phyloP scores from a whole-genome alignment of 2,888 invertebrate genomes.

The Agrilus cyanescens region DNA sequence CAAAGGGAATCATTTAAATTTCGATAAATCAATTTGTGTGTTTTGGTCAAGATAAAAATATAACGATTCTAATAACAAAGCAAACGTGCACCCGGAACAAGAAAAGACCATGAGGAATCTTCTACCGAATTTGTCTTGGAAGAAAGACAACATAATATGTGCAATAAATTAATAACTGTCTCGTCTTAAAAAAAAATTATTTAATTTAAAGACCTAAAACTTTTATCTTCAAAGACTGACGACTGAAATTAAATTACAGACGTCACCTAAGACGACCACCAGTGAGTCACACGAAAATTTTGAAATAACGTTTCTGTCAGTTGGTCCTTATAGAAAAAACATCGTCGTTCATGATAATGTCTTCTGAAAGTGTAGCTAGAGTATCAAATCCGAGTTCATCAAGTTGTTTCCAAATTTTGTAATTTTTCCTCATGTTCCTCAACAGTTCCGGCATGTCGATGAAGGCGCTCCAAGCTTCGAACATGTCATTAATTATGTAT shows the following conservation, averaged over 20 bases:
- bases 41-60: constrained; percentile 22
- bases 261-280: constrained; percentile 19
- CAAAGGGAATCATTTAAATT: constrained; percentile 16
- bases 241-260: no score
- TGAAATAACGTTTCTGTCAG: constrained; percentile 19
- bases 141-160: constrained; percentile 15
- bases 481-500: constrained; percentile 95
- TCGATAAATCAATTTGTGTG: constrained; percentile 11
- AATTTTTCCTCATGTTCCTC: constrained; percentile 71
- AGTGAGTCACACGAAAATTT: constrained; percentile 21
- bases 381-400: constrained; percentile 67
- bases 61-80: constrained; percentile 18
- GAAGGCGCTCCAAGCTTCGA: constrained; percentile 94
- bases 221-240: no score
- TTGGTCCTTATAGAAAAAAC: no score
- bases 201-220: no score
- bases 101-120: constrained; percentile 23
- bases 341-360: no score
- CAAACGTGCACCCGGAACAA: constrained; percentile 16
- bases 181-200: no score
- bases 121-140: constrained; percentile 24
- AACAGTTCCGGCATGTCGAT: constrained; percentile 88
- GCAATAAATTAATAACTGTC: no score
- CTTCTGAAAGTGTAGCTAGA: constrained; percentile 31
- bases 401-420: constrained; percentile 82